These are phyloP conservation scores for Anodontia alba DNA, from an alignment of 2,888 invertebrate species.

Conservation along the genomic window DNA sequence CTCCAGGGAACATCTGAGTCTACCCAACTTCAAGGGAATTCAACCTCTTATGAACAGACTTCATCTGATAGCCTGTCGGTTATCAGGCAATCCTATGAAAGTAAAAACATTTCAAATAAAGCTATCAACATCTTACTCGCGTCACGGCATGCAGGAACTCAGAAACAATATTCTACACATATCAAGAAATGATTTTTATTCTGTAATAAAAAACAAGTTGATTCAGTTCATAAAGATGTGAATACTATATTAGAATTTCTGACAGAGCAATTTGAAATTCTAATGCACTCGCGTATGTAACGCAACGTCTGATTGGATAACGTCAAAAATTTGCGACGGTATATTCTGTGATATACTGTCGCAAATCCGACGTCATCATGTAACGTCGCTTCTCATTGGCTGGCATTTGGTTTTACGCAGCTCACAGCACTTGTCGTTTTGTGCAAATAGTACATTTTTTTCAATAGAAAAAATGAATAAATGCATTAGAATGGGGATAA, in stretches of 20 bases:
- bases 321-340: too few species aligned
- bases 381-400: too few species aligned
- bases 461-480: too few species aligned
- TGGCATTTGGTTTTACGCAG: too few species aligned
- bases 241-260: constrained; percentile 38
- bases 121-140: constrained; percentile 33
- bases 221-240: constrained; percentile 35
- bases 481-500: too few species aligned
- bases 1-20: constrained; percentile 25
- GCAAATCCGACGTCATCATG: too few species aligned
- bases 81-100: constrained; percentile 35
- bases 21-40: background rate
- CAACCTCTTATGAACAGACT: constrained; percentile 28
- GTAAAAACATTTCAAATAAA: constrained; percentile 28
- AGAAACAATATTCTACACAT: constrained; percentile 40
- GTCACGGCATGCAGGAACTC: constrained; percentile 38
- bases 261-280: constrained; percentile 26
- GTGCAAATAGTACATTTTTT: too few species aligned
- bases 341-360: too few species aligned
- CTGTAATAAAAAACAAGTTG: constrained; percentile 34
- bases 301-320: too few species aligned
- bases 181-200: constrained; percentile 44
- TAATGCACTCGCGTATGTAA: too few species aligned
- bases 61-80: constrained; percentile 21
- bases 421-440: too few species aligned